Evolutionary conservation across 2,113 vertebrate species (phyloP), one percentile per base, ranked within the genome.

Genomic region (Prinia subflava): DNA sequence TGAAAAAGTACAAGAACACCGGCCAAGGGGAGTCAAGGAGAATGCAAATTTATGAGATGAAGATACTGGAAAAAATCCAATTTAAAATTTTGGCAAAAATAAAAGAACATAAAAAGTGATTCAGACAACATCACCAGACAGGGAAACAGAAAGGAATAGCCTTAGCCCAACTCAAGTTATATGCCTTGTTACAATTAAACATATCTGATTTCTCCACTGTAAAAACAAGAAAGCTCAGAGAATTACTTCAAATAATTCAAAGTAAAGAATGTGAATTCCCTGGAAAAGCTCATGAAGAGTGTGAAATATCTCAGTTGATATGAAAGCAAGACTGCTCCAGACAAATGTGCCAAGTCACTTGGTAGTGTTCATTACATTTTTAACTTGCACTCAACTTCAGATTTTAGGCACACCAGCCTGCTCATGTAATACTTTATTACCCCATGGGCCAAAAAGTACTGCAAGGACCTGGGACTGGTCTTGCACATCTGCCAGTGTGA

Each of bases 401-500:
- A 25, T 31, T 44, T 65, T 7, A 31, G 27, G 27, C 37, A 27
- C 13, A 44, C 14, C 30, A 76, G 16, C 12, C 14, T 53, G n/a
- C 18, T 42, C 24, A 35, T 0, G 0, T 6, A 33, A 37, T 5
- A 10, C 3, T 42, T 57, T 14, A 11, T 33, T 30, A 37, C 9
- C 9, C 30, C 22, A 37, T 2, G 23, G 30, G 25, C 6, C 13
- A 50, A 49, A 62, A 87, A 25, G 21, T 7, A 19, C 8, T 33
- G 13, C 13, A 52, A 59, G 11, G 28, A 15, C n/a, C n/a, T 15
- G 53, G 8, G 17, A 35, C 19, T 31, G 21, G 6, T 20, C 33
- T 31, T 50, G 27, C 19, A 57, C n/a, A n/a, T 3, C 15, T 18
- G 15, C 6, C 25, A n/a, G 0, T 1, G 6, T 9, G 50, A 56